A percentile compares a stretch with the other conserved stretches of the same genome.
Evolutionary conservation across 2,888 invertebrate genomes (phyloP).

Genomic region (Corythucha ciliata): DNA sequence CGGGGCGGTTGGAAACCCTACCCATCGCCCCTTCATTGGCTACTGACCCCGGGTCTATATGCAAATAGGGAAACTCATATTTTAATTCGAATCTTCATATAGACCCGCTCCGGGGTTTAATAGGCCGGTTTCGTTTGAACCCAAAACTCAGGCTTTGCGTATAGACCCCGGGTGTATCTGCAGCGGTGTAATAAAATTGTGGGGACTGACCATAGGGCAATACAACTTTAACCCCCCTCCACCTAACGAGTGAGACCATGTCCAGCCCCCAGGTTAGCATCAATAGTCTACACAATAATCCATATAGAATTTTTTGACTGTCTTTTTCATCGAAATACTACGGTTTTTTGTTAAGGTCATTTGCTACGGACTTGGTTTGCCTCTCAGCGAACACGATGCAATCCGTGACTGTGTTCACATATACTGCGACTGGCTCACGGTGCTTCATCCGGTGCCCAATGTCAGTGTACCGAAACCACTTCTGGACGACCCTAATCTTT

Average conservation of each 20-base stretch:
- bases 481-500: constrained; percentile 78
- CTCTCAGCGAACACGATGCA: constrained; percentile 83
- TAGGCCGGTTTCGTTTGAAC: too few species aligned
- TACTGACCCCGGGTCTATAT: too few species aligned
- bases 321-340: constrained; percentile 2
- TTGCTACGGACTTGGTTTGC: constrained; percentile 83
- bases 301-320: constrained; percentile 9
- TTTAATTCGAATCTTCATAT: too few species aligned
- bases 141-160: too few species aligned
- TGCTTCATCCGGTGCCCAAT: constrained; percentile 72
- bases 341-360: constrained; percentile 53
- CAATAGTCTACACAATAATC: constrained; percentile 10
- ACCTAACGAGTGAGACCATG: neutral
- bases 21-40: too few species aligned
- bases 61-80: too few species aligned
- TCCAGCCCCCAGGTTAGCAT: too few species aligned
- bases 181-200: too few species aligned
- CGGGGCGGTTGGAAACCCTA: too few species aligned
- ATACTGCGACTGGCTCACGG: constrained; percentile 93
- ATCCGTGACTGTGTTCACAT: constrained; percentile 93
- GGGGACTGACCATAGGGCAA: too few species aligned
- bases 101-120: too few species aligned
- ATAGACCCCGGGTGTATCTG: too few species aligned
- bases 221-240: neutral
- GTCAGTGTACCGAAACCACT: constrained; percentile 84